These are phyloP conservation scores for Phyllostomus hastatus DNA, from an alignment of 2,113 vertebrate species.

Conservation along the genomic window DNA sequence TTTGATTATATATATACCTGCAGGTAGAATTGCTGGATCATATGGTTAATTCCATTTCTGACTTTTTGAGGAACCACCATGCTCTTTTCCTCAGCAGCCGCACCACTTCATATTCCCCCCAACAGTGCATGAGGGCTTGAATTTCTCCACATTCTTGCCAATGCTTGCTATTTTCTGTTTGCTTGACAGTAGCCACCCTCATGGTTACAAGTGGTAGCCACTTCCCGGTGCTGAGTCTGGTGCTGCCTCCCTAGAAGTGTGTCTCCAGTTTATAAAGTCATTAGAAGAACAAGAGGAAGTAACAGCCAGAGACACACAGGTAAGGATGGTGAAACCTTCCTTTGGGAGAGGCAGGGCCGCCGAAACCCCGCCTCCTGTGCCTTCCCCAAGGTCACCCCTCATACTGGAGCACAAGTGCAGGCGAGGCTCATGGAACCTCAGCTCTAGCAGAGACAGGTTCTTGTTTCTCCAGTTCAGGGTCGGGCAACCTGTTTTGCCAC, in stretches of 20 bases:
- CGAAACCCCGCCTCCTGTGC: not conserved
- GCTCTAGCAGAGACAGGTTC: not conserved
- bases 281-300: not conserved
- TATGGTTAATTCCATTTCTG: not conserved
- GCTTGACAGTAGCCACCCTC: not conserved
- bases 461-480: not conserved
- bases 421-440: not conserved
- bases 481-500: conserved; percentile 21
- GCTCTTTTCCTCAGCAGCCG: not conserved
- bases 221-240: not conserved
- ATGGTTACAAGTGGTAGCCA: not conserved
- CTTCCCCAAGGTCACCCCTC: not conserved
- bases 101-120: not conserved
- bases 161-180: not conserved
- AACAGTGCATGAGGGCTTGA: not conserved
- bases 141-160: not conserved
- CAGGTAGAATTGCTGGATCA: not conserved
- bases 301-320: not conserved
- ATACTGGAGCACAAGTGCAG: rapidly evolving
- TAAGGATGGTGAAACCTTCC: not conserved
- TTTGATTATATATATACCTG: not conserved
- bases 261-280: not conserved
- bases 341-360: not conserved
- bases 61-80: not conserved
- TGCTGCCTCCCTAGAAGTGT: not conserved